Base-by-base conservation (phyloP, 1,140 invertebrate species). In the Harpegnathos saltator region DNA sequence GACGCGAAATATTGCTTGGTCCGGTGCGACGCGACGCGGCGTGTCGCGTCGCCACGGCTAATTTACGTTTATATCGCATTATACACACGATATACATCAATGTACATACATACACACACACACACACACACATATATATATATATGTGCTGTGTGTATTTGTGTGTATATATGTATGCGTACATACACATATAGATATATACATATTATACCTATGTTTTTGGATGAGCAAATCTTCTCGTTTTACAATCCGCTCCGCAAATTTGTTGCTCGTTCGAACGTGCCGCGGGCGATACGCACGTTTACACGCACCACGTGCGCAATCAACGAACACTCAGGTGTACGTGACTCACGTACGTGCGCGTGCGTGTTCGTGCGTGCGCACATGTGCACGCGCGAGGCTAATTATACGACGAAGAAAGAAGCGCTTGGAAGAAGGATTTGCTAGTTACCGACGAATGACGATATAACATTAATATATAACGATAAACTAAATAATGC, bases 71-170 rank as follows among this genome's bases (percentile, higher is more conserved):
- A 62, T 62, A 82, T 87, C 68, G 54, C 44, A 75, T 87, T 87
- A 91, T 81, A 80, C 72, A 68, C 22, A 73, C 84, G 90, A 90
- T 87, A 85, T 86, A 89, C 81, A 86, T 84, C 88, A 54, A 86
- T 85, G 82, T 74, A 82, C 75, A 75, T 82, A 77, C 84, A 88
- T 83, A 84, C 81, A 84, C 63, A 74, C 74, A 87, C 87, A 87
- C 84, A 83, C 86, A 91, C 77, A 80, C 72, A 68, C 26, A 73
- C 85, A 90, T 85, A 90, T 87, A 85, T 86, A 89, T 83, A 86
- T 84, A 90, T 58, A 86, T 85, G n/a, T n/a, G n/a, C n/a, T n/a
- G n/a, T n/a, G n/a, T n/a, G 5, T 22, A 74, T 74, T 88, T 54
- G 73, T 56, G 72, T 58, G 73, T 68, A 62, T 61, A 78, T 71